These are phyloP conservation scores for Eucera pruinosa DNA, from an alignment of 2,888 invertebrate genomes.

Conservation along the genomic window DNA sequence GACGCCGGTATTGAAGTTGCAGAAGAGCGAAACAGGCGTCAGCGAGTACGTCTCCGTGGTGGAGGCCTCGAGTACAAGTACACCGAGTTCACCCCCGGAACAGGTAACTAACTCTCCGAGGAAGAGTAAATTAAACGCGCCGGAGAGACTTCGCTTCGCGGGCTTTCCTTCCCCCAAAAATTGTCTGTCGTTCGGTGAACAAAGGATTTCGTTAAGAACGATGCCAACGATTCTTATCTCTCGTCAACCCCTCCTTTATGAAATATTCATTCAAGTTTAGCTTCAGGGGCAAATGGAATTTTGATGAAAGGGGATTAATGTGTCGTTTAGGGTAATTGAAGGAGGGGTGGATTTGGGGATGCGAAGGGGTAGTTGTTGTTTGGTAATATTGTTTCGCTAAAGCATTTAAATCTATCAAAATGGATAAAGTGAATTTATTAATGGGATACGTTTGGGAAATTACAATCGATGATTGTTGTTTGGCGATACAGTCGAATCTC, in stretches of 20 bases:
- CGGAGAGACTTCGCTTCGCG: neutral
- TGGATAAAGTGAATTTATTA: no score
- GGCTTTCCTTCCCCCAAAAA: neutral
- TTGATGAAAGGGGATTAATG: neutral
- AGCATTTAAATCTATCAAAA: no score
- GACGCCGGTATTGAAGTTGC: conserved; percentile 92
- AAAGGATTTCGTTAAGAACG: conserved; percentile 4
- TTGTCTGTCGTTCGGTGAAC: neutral
- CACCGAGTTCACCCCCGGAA: conserved; percentile 85
- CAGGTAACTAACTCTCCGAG: conserved; percentile 82
- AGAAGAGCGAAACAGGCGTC: conserved; percentile 87
- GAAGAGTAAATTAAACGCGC: conserved; percentile 1
- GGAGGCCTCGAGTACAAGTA: conserved; percentile 85
- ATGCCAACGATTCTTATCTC: neutral
- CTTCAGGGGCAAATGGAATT: neutral
- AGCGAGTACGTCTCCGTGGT: conserved; percentile 91
- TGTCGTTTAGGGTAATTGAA: conserved; percentile 2
- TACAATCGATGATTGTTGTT: no score
- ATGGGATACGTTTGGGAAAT: no score
- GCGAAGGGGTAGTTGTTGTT: neutral
- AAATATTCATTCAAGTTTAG: conserved; percentile 8
- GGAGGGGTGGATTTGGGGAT: neutral
- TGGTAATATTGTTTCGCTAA: no score
- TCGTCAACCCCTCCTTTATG: neutral
- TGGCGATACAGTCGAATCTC: no score